Conservation (phyloP, 2,113 vertebrate species). For the Dryoscopus gambensis region DNA sequence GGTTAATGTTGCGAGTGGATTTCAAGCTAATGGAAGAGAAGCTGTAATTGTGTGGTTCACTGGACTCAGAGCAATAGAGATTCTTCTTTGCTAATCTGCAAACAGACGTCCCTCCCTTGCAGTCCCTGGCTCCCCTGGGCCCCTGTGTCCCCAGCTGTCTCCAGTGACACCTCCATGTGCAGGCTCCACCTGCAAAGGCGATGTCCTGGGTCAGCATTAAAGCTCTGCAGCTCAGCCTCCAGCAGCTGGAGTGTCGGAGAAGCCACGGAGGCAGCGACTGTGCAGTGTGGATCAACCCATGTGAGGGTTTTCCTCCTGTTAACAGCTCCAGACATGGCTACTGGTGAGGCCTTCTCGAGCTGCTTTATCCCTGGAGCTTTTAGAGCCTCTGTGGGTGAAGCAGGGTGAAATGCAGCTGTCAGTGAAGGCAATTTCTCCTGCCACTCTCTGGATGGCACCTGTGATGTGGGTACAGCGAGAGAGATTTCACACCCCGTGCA, state of each 20-base stretch:
- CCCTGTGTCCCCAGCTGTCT: background rate
- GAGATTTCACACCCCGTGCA: background rate
- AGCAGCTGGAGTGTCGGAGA: background rate
- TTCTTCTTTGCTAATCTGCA: background rate
- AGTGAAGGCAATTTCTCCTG: background rate
- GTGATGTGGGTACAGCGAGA: background rate
- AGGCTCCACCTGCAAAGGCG: background rate
- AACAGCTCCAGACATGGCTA: background rate
- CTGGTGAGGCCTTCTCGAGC: background rate
- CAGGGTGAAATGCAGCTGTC: background rate
- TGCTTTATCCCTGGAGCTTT: background rate
- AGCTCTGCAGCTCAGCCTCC: background rate
- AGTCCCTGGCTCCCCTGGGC: background rate
- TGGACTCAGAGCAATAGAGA: background rate
- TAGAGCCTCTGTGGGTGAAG: background rate
- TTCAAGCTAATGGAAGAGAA: conserved; percentile 5
- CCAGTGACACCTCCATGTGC: background rate
- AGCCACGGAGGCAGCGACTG: fast-evolving
- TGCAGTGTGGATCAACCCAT: background rate
- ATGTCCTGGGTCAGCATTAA: background rate
- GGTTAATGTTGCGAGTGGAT: conserved; percentile 25
- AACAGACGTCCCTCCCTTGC: background rate
- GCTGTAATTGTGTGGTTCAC: background rate
- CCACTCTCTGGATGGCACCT: background rate
- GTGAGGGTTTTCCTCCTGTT: background rate